phyloP scores from a whole-genome alignment of 1,140 invertebrate species.

The Campoletis sonorensis region DNA sequence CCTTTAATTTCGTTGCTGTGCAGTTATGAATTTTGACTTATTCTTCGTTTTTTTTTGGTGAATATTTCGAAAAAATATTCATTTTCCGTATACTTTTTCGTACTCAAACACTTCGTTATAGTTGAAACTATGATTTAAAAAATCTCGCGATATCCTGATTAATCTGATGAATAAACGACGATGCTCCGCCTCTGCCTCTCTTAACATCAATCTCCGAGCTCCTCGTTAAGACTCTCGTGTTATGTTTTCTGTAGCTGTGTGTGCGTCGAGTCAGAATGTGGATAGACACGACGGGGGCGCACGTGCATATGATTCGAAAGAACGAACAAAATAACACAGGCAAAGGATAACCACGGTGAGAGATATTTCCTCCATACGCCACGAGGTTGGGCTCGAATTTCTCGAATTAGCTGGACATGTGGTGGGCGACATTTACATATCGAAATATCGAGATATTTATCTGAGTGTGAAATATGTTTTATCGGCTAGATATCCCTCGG shows the following conservation, averaged over 20 bases:
- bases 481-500: no score
- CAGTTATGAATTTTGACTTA: no score
- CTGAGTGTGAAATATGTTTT: no score
- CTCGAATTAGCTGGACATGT: not conserved
- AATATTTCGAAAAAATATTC: no score
- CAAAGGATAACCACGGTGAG: not conserved
- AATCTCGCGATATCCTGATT: not conserved
- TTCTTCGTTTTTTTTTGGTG: no score
- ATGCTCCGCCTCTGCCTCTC: constrained; percentile 60
- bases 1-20: no score
- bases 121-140: not conserved
- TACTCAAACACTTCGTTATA: not conserved
- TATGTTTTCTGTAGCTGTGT: constrained; percentile 54
- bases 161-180: constrained; percentile 35
- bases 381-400: not conserved
- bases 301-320: constrained; percentile 47
- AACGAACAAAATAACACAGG: not conserved
- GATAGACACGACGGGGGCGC: constrained; percentile 6
- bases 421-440: constrained; percentile 35
- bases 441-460: not conserved
- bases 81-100: not conserved
- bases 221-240: constrained; percentile 71
- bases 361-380: constrained; percentile 16
- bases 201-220: constrained; percentile 70
- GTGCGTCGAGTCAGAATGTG: not conserved